Conservation (phyloP, 2,113 vertebrate genomes). For the Sylvilagus bachmani region DNA sequence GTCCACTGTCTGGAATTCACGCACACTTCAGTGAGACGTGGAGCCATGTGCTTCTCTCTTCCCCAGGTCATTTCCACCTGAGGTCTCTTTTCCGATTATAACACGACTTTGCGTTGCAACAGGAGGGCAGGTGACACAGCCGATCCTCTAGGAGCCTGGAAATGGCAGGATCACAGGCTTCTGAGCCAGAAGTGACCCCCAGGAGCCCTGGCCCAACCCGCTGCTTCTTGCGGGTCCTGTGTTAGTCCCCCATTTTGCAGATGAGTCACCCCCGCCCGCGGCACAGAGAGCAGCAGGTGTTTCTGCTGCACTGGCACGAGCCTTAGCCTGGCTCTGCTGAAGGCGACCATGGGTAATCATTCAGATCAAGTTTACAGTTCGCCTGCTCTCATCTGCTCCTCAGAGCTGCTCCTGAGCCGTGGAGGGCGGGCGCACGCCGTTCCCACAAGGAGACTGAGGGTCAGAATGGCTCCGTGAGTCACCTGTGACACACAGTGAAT, state of each 20-base stretch:
- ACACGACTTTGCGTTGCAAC: not conserved
- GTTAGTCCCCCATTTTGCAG: constrained; percentile 15
- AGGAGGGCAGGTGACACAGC: not conserved
- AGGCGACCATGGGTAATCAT: not conserved
- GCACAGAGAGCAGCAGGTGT: not conserved
- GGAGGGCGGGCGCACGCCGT: not conserved
- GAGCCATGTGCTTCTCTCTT: not conserved
- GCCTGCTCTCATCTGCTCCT: not conserved
- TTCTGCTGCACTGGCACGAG: not conserved
- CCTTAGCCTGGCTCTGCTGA: not conserved
- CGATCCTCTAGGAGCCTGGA: too few relatives aligned
- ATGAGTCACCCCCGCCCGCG: not conserved
- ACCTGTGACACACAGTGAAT: not conserved
- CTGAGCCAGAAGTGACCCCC: not conserved
- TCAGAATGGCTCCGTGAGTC: constrained; percentile 6
- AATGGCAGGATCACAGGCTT: not conserved
- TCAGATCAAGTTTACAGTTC: not conserved
- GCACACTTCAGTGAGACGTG: constrained; percentile 58
- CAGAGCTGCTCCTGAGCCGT: not conserved
- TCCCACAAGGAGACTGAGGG: not conserved
- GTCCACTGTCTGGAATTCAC: constrained; percentile 15
- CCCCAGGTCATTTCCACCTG: not conserved
- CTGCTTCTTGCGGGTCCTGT: not conserved
- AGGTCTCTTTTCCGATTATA: constrained; percentile 55
- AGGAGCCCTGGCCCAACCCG: not conserved